Evolutionary conservation across 1,140 invertebrate species (phyloP).

Genomic region (Acyrthosiphon pisum): DNA sequence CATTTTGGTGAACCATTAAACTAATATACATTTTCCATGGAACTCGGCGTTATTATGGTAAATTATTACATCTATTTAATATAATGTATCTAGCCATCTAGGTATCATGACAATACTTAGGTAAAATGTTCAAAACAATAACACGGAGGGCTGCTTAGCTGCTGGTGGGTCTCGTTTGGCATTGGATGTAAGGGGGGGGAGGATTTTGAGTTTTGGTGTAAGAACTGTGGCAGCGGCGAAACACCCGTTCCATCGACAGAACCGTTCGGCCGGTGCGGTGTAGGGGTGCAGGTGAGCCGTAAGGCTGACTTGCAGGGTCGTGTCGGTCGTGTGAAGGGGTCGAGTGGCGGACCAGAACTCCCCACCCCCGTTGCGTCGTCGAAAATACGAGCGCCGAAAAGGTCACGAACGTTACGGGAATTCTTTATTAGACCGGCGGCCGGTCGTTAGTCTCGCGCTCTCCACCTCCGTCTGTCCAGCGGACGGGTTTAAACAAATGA

Average conservation of each 20-base stretch:
- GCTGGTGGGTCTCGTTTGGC: not conserved
- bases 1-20: not conserved
- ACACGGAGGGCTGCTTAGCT: not conserved
- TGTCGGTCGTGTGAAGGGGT: not conserved
- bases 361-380: not conserved
- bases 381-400: constrained; percentile 39
- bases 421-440: constrained; percentile 50
- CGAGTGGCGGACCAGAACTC: not conserved
- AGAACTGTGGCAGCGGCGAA: not conserved
- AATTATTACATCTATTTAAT: too few relatives aligned
- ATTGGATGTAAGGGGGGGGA: not conserved
- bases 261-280: not conserved
- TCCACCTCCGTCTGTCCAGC: not conserved
- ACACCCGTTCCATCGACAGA: not conserved
- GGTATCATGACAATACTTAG: not conserved
- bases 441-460: constrained; percentile 34
- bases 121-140: not conserved
- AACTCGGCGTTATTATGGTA: not conserved
- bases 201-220: not conserved
- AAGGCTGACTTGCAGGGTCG: not conserved
- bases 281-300: not conserved
- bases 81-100: too few relatives aligned
- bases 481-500: constrained; percentile 54
- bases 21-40: not conserved
- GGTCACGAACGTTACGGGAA: constrained; percentile 56